Conservation (phyloP, 2,797 vertebrate species). For the Oreonectes daqikongensis region DNA sequence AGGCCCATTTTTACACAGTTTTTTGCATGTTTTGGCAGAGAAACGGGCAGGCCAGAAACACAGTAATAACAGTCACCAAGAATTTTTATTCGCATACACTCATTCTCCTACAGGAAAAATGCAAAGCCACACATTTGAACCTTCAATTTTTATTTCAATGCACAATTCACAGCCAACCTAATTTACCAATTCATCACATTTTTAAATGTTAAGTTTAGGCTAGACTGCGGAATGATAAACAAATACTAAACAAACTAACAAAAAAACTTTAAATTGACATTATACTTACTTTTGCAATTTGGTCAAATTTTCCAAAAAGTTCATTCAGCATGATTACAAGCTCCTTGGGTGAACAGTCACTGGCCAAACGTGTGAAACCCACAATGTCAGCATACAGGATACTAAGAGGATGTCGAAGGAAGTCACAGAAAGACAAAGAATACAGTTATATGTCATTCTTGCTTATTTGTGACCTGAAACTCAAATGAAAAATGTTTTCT, state of each 20-base stretch:
- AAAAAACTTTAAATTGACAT: no score
- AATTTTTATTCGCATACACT: constrained; percentile 99
- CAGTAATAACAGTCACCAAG: constrained; percentile 99
- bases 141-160: neutral
- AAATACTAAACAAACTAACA: no score
- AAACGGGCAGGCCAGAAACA: constrained; percentile 94
- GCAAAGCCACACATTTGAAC: neutral
- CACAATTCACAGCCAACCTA: constrained; percentile 1
- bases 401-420: constrained; percentile 66
- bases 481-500: neutral
- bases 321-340: constrained; percentile 97
- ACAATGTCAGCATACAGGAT: constrained; percentile 98
- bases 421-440: constrained; percentile 4
- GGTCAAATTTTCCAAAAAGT: constrained; percentile 97
- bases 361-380: constrained; percentile 94
- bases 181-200: neutral
- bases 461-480: neutral
- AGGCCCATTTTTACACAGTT: constrained; percentile 99
- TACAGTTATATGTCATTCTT: neutral
- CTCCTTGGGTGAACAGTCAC: constrained; percentile 98
- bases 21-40: constrained; percentile 92
- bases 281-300: constrained; percentile 92
- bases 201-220: no score
- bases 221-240: no score
- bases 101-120: constrained; percentile 84